Base-by-base conservation (phyloP, 1,140 invertebrate species). In the Eriocheir sinensis region DNA sequence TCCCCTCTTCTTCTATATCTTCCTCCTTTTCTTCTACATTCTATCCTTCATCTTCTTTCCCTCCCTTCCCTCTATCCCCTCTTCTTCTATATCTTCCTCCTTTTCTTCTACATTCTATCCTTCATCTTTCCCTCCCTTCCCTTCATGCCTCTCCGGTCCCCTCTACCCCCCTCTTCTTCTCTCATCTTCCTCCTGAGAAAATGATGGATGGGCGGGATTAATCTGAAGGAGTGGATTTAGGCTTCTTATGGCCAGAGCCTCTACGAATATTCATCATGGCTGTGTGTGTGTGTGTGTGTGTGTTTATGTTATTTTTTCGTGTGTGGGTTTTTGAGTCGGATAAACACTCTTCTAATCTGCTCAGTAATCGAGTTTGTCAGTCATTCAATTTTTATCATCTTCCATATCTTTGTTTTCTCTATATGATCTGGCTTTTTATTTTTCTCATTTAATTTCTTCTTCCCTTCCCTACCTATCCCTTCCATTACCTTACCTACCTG, bases 201-300 rank as follows among this genome's bases (percentile, higher is more conserved):
- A 72, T n/a, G 60, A 72, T 72, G 60, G 60, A 72, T 72, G 60
- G 60, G 21, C 60, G n/a, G 21, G 60, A 72, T 72, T 72, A 72
- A 72, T 72, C 60, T 72, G 60, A 72, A 72, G 60, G 60, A 72
- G 60, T 72, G 60, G 60, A 72, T 72, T n/a, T n/a, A 72, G 60
- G 21, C 60, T 72, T n/a, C 60, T 72, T 72, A 72, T n/a, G 0
- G 60, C 60, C 60, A n/a, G 27, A 72, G 12, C 21, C 60, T 72
- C 21, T 21, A 53, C 1, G 60, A 72, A 72, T 72, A n/a, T 72
- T 72, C 60, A 72, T 72, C 60, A 27, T 72, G 60, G 60, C n/a
- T 48, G 44, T 48, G 44, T 48, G 44, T 48, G 44, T 48, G 44
- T 48, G 44, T 48, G 44, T 48, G 44, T 48, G 44, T 48, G 44